These are phyloP conservation scores for Catocala sponsa DNA, from an alignment of 2,888 invertebrate species.

Conservation along the genomic window DNA sequence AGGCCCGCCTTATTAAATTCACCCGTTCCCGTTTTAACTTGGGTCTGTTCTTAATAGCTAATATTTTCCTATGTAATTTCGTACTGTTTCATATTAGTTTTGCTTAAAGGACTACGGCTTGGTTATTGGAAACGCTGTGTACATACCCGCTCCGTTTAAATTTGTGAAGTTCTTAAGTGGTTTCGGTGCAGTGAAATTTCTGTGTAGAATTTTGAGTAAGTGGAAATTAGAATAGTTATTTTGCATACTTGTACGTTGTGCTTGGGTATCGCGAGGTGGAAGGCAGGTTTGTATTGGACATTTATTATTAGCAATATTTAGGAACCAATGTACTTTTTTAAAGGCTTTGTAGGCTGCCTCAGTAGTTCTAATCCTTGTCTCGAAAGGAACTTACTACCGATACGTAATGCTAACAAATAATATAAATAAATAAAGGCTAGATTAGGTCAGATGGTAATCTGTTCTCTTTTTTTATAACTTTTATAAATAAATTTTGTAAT, in stretches of 20 bases:
- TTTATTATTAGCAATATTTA: too few relatives aligned
- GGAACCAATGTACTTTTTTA: too few relatives aligned
- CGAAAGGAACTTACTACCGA: too few relatives aligned
- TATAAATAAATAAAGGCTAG: too few relatives aligned
- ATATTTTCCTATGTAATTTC: slow-evolving; percentile 50
- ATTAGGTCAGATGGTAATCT: too few relatives aligned
- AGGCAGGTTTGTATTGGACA: too few relatives aligned
- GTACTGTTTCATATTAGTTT: slow-evolving; percentile 26
- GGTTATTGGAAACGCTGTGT: slow-evolving; percentile 11
- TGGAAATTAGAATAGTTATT: neutral
- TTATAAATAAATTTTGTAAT: too few relatives aligned
- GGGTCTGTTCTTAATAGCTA: slow-evolving; percentile 45
- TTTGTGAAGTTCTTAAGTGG: slow-evolving; percentile 8
- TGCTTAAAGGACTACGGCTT: slow-evolving; percentile 12
- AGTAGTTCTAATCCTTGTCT: too few relatives aligned
- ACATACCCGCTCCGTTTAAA: slow-evolving; percentile 7
- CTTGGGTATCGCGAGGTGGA: too few relatives aligned
- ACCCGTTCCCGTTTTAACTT: slow-evolving; percentile 51
- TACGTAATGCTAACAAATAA: too few relatives aligned
- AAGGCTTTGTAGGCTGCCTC: too few relatives aligned
- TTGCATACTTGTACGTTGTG: neutral
- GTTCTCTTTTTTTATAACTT: too few relatives aligned
- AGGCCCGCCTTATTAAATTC: slow-evolving; percentile 56
- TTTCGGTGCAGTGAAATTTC: slow-evolving; percentile 1
- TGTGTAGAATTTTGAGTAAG: neutral